Evolutionary conservation across 1,140 invertebrate genomes (phyloP), one percentile per base, ranked within the genome.

Genomic region (Platorchestia sp.): DNA sequence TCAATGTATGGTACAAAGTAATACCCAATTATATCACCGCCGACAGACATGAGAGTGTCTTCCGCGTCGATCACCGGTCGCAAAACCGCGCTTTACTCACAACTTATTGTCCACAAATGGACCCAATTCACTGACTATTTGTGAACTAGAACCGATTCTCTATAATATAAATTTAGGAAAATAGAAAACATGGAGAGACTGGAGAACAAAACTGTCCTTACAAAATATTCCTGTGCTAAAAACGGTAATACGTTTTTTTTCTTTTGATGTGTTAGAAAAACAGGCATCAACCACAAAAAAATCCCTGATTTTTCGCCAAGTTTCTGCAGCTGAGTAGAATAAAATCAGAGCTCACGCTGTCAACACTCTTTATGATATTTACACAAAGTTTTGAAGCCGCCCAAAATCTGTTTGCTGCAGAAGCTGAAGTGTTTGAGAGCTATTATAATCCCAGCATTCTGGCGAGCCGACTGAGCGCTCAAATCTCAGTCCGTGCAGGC

Each of bases 361-460:
- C 91, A 93, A 93, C 91, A 93, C 91, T 93, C 47, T 93, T 44
- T 19, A 42, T 7, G 7, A 93, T 45, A 93, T 93, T 93, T 93
- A 47, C 91, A 45, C 40, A 93, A 45, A 93, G 14, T 93, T 93
- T 93, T 27, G 36, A 27, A 47, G 45, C 91, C 40, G 91, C 45
- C 43, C 40, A 75, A 27, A 93, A 93, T 93, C 41, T 93, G 91
- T 93, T 93, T 93, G 40, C 91, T 45, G 22, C 19, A 19, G 36
- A 40, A 45, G 45, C 45, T 93, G 44, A n/a, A 93, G 91, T 93
- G 91, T 47, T 93, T 43, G 44, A 44, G 91, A 44, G 91, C 91
- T 75, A 36, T 75, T 47, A 45, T 93, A 93, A 93, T 93, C 91
- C 47, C 91, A 5, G 44, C 40, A 27, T 40, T 93, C 7, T 10